A percentile compares a stretch with the other conserved stretches of the same genome.
Evolutionary conservation across 2,888 invertebrate species (phyloP).

Genomic region (Drosophila pseudotakahashii): DNA sequence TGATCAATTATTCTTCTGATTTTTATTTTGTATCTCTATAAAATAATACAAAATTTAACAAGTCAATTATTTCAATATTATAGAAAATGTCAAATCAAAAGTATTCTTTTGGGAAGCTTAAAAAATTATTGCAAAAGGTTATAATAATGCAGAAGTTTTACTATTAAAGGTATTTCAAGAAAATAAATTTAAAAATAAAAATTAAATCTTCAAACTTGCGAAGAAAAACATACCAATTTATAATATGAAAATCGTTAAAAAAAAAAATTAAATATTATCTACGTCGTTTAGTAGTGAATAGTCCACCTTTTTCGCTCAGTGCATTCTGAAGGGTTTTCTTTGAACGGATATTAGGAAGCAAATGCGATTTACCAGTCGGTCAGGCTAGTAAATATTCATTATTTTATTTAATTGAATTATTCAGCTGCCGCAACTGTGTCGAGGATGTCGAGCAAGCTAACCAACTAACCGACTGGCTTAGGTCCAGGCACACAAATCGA

Average conservation of each 20-base stretch:
- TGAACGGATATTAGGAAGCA: not conserved
- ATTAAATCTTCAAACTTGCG: no score
- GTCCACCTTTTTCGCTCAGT: not conserved
- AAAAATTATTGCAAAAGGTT: no score
- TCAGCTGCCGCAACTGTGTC: constrained; percentile 51
- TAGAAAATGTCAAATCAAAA: not conserved
- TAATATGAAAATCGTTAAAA: no score
- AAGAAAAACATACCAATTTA: no score
- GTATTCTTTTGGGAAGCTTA: no score
- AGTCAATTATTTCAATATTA: not conserved
- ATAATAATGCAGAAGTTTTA: no score
- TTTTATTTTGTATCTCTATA: no score
- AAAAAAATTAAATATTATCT: no score
- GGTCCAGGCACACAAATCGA: constrained; percentile 31
- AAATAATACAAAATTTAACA: not conserved
- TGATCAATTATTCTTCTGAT: no score
- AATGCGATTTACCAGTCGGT: constrained; percentile 44
- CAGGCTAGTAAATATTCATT: constrained; percentile 71
- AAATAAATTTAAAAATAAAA: no score
- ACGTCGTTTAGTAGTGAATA: no score
- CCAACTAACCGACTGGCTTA: constrained; percentile 22
- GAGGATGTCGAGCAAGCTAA: constrained; percentile 12
- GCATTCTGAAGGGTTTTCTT: not conserved
- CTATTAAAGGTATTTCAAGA: no score
- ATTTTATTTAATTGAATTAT: constrained; percentile 77